Percentiles rank a stretch among this genome's conserved stretches.
Evolutionary conservation across 2,113 vertebrate genomes (phyloP).

Genomic region (Pituophis catenifer): DNA sequence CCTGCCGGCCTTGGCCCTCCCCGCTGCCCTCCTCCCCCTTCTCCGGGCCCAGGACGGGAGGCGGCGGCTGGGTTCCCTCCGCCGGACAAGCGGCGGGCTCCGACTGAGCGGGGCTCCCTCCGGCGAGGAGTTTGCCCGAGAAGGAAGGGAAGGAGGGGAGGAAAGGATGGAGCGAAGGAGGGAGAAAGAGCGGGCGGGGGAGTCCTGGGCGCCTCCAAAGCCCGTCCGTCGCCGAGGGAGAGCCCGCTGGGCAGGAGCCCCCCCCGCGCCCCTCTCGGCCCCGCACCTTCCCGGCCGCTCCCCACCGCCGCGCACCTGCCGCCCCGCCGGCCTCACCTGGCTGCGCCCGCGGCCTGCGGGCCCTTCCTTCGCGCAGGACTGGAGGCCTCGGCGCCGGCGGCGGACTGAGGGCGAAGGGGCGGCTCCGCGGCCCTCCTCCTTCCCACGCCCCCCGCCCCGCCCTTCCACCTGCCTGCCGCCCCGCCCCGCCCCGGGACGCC

Average conservation of each 20-base stretch:
- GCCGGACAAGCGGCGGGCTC: neutral
- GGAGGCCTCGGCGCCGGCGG: no score
- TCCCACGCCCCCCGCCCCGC: neutral
- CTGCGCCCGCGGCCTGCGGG: no score
- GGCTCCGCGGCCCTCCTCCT: neutral
- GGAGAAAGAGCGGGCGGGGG: no score
- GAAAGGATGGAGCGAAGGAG: no score
- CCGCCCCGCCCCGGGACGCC: neutral
- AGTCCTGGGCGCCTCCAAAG: no score
- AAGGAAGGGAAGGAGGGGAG: neutral
- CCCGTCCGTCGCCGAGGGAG: no score
- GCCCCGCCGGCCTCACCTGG: neutral
- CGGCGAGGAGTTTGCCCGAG: no score
- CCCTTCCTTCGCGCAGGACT: neutral
- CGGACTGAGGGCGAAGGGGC: neutral
- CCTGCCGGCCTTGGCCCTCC: no score
- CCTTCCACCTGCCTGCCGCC: neutral
- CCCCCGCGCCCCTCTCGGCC: no score
- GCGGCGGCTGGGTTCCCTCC: neutral
- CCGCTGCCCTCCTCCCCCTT: neutral
- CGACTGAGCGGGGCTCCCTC: neutral
- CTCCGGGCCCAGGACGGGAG: neutral
- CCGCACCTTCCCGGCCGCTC: no score
- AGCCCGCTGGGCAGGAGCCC: no score
- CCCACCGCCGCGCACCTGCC: neutral